Conservation (phyloP, 1,140 invertebrate genomes). For the Charaxes varanes region DNA sequence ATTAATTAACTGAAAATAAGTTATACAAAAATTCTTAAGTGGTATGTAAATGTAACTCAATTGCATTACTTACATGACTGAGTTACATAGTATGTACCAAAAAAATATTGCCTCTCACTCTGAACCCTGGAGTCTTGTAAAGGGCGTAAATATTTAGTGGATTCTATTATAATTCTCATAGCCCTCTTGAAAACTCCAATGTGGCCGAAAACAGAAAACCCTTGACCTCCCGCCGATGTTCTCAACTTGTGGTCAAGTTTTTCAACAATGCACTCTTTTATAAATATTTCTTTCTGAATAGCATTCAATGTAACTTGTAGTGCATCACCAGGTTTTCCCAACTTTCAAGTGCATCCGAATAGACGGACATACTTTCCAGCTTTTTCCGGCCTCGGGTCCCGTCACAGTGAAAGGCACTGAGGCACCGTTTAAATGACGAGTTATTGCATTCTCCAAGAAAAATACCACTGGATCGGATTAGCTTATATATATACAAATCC, state of each 20-base stretch:
- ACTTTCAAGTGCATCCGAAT: slow-evolving; percentile 69
- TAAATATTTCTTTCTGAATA: slow-evolving; percentile 28
- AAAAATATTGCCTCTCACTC: slow-evolving; percentile 67
- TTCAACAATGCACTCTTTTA: slow-evolving; percentile 65
- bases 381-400: slow-evolving; percentile 71
- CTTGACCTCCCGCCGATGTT: slow-evolving; percentile 64
- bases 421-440: slow-evolving; percentile 73
- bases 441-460: slow-evolving; percentile 72
- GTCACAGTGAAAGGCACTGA: slow-evolving; percentile 72
- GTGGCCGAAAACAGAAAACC: slow-evolving; percentile 71
- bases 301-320: slow-evolving; percentile 35
- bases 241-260: slow-evolving; percentile 67
- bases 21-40: slow-evolving; percentile 7
- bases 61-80: slow-evolving; percentile 67
- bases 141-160: slow-evolving; percentile 38
- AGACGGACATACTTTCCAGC: slow-evolving; percentile 70
- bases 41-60: slow-evolving; percentile 46
- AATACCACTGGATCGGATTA: slow-evolving; percentile 53
- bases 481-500: slow-evolving; percentile 58
- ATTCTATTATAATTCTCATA: slow-evolving; percentile 30
- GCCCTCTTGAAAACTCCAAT: slow-evolving; percentile 66
- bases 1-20: too few relatives aligned
- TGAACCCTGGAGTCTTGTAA: slow-evolving; percentile 67
- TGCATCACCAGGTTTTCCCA: slow-evolving; percentile 72
- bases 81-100: slow-evolving; percentile 61